Percentiles rank a stretch among this genome's conserved stretches.
phyloP scores from a whole-genome alignment of 2,888 invertebrate genomes.

The Pterostichus madidus region DNA sequence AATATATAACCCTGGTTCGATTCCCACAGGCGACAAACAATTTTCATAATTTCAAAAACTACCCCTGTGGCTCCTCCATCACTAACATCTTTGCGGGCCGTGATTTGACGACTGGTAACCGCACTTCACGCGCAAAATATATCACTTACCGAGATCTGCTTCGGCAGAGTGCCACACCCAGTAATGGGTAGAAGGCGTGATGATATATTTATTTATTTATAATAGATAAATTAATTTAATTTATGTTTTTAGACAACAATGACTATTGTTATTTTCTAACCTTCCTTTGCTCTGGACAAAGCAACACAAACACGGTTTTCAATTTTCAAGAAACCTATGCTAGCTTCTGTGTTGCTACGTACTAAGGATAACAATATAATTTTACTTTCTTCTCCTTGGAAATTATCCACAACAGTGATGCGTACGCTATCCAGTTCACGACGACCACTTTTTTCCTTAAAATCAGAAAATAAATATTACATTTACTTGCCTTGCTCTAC shows the following conservation, averaged over 20 bases:
- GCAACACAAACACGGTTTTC: conserved; percentile 77
- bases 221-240: no score
- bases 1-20: no score
- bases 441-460: not conserved
- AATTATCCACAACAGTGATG: conserved; percentile 78
- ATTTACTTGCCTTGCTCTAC: not conserved
- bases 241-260: not conserved
- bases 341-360: conserved; percentile 75
- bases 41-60: no score
- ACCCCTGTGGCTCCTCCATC: no score
- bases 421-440: conserved; percentile 55
- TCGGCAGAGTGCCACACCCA: no score
- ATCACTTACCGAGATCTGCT: no score
- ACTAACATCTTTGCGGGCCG: no score
- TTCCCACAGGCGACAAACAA: no score
- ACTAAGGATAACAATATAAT: conserved; percentile 78
- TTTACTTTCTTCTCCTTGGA: conserved; percentile 78
- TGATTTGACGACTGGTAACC: no score
- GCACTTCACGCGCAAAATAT: no score
- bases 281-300: conserved; percentile 77
- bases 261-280: conserved; percentile 68
- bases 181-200: no score
- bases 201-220: no score
- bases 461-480: not conserved
- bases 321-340: conserved; percentile 76